A percentile compares a stretch with the other conserved stretches of the same genome.
Evolutionary conservation across 1,140 invertebrate genomes (phyloP).

Genomic region (Melipona quadrifasciata): DNA sequence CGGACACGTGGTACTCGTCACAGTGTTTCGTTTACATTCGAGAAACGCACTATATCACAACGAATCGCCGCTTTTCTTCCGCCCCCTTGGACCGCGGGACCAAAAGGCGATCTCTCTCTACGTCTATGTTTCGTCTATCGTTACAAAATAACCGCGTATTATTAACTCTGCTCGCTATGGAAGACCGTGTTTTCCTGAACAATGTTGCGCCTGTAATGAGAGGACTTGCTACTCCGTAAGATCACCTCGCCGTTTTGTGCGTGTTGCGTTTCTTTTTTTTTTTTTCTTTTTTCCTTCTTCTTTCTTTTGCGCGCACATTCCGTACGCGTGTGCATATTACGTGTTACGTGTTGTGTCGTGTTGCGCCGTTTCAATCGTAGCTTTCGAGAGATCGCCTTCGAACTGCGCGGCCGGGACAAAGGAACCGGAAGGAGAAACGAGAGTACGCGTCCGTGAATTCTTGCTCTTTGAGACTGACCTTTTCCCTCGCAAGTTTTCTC

Average conservation of each 20-base stretch:
- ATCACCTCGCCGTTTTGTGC: conserved; percentile 30
- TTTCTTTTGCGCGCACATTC: not conserved
- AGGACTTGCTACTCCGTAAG: conserved; percentile 39
- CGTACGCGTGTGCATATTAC: not conserved
- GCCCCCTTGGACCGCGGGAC: not conserved
- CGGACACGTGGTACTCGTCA: conserved; percentile 62
- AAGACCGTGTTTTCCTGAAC: conserved; percentile 65
- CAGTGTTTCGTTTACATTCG: conserved; percentile 71
- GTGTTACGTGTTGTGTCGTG: not conserved
- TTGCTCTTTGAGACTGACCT: not conserved
- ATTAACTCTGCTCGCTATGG: conserved; percentile 58
- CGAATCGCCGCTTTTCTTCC: conserved; percentile 66
- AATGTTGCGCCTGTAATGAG: conserved; percentile 10
- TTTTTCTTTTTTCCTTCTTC: too few relatives aligned
- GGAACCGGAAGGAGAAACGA: conserved; percentile 7
- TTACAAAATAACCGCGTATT: conserved; percentile 42
- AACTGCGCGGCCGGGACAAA: conserved; percentile 30
- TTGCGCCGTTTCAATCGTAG: not conserved
- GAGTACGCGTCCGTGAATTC: not conserved
- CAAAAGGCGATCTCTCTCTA: not conserved
- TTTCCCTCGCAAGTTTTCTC: too few relatives aligned
- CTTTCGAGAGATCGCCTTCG: conserved; percentile 32
- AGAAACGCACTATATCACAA: conserved; percentile 80
- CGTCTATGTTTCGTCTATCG: not conserved
- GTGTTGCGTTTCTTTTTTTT: not conserved